Evolutionary conservation across 2,797 vertebrate genomes (phyloP).

Genomic region (Toxotes lorentzi): DNA sequence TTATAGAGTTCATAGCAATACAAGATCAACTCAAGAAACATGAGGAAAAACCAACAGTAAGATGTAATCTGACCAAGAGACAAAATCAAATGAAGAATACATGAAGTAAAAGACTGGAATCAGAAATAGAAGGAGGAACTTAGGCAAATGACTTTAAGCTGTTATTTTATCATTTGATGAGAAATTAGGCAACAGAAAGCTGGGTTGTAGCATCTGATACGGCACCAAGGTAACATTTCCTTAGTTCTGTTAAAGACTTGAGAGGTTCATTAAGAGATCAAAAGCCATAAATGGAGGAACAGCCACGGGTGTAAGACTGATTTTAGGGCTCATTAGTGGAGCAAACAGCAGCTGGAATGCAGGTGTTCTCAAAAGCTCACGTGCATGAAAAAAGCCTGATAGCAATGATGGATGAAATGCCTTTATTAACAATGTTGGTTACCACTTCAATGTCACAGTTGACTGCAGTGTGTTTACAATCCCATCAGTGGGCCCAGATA

Average conservation of each 20-base stretch:
- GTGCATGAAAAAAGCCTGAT: neutral
- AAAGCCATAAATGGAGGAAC: neutral
- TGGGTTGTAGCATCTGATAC: neutral
- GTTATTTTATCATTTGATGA: constrained; percentile 25
- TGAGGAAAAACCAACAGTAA: neutral
- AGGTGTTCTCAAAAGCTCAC: neutral
- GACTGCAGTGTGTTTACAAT: constrained; percentile 26
- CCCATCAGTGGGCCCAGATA: neutral
- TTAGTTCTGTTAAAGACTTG: neutral
- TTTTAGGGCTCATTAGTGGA: neutral
- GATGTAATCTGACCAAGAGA: neutral
- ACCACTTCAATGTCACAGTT: constrained; percentile 37
- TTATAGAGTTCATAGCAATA: neutral
- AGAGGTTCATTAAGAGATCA: neutral
- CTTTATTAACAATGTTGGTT: constrained; percentile 15
- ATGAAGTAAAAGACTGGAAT: constrained; percentile 10
- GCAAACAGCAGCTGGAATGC: neutral
- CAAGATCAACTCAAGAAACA: constrained; percentile 11
- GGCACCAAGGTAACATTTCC: neutral
- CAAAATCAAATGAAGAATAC: constrained; percentile 16
- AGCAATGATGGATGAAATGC: neutral
- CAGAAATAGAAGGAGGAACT: neutral
- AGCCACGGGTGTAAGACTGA: neutral
- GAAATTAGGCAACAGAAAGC: neutral
- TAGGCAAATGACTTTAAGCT: neutral